phyloP scores from a whole-genome alignment of 2,888 invertebrate species.

The Aspidiotus rigidus region DNA sequence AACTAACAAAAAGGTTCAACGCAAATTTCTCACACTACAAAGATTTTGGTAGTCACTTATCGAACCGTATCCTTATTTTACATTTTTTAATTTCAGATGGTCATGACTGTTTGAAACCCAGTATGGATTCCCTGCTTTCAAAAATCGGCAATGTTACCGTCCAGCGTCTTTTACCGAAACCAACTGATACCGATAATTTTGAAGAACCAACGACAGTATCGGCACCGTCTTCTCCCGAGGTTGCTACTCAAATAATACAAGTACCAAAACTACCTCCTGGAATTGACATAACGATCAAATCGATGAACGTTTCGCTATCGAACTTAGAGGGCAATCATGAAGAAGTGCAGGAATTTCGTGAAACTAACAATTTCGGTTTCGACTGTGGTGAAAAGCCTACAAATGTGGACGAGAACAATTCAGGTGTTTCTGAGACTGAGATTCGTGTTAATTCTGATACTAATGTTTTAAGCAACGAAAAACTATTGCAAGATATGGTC shows the following conservation, averaged over 20 bases:
- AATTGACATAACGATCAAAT: slow-evolving; percentile 30
- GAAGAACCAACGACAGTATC: not conserved
- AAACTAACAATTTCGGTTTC: not conserved
- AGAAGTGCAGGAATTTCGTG: not conserved
- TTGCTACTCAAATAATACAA: slow-evolving; percentile 4
- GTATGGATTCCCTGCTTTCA: slow-evolving; percentile 41
- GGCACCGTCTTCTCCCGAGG: not conserved
- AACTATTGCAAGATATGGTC: not conserved
- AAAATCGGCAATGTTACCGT: slow-evolving; percentile 54
- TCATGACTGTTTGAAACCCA: too few species aligned
- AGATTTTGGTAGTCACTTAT: too few species aligned
- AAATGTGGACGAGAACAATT: not conserved
- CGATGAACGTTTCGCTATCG: not conserved
- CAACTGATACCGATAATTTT: slow-evolving; percentile 4
- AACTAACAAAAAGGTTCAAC: too few species aligned
- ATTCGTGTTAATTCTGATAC: not conserved
- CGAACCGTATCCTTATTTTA: too few species aligned
- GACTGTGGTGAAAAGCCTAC: not conserved
- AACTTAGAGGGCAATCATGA: not conserved
- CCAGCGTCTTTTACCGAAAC: slow-evolving; percentile 47
- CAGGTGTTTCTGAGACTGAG: not conserved
- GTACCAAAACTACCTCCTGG: slow-evolving; percentile 28
- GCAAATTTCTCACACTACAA: too few species aligned
- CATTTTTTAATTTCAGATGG: too few species aligned
- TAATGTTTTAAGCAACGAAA: not conserved